Base-by-base conservation (phyloP, 2,888 invertebrate species). In the Parnassius smintheus region DNA sequence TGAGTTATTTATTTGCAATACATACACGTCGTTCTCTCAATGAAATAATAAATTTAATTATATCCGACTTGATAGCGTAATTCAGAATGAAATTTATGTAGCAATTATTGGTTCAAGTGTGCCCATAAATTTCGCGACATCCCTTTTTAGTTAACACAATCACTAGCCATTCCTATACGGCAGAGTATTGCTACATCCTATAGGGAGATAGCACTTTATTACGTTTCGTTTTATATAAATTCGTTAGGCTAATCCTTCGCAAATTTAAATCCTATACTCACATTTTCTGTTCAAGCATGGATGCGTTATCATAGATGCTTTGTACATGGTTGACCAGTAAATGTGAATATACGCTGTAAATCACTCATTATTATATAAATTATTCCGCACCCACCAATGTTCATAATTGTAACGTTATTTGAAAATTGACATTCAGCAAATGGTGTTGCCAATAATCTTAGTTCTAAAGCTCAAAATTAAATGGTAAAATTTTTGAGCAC, bases 381-480 rank as follows among this genome's bases (percentile, higher is more conserved):
- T 60, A 64, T 64, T 64, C 64, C 64, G 56, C 63, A 59, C 52
- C 65, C 61, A 59, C 48, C 18, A 18, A 18, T 64, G 45, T 1
- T 18, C 46, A 61, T 35, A 66, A 64, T 70, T 65, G 56, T 65
- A 62, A 50, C 51, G 57, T 61, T 60, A 66, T 67, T 52, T 42
- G 42, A 18, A 59, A 61, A 56, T 48, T 53, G 59, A 61, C 56
- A 52, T 52, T 59, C 56, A 52, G 46, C 49, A 56, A 42, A 44
- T n/a, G 9, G 4, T 49, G 56, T 55, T n/a, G 18, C 62, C 35
- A 62, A 55, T 53, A 22, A 2, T 7, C 7, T 57, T 54, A 42
- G 56, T 41, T 46, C 49, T 75, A 74, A 71, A 68, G 71, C 73
- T 73, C 61, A 70, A 66, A 75, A 69, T 81, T 56, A 75, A 70